phyloP scores from a whole-genome alignment of 2,113 vertebrate genomes.

The Heloderma charlesbogerti region DNA sequence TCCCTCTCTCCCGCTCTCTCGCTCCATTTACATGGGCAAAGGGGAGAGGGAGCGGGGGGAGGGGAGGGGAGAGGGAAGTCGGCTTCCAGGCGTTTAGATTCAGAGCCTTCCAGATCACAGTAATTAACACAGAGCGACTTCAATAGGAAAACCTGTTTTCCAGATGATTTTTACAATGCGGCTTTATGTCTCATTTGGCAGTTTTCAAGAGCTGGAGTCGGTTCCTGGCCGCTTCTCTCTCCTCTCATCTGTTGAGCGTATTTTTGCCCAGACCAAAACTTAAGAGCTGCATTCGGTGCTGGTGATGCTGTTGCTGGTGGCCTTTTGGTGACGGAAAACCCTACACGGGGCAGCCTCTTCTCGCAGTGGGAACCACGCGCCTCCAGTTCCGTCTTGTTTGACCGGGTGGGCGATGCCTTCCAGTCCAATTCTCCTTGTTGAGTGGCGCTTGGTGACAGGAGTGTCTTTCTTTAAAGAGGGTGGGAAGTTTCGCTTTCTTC shows the following conservation, averaged over 20 bases:
- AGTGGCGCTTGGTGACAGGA: not conserved
- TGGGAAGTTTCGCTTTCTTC: not conserved
- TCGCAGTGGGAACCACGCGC: not conserved
- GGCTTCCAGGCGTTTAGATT: constrained; percentile 82
- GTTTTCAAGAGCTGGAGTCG: constrained; percentile 84
- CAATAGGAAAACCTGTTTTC: constrained; percentile 88
- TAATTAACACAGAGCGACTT: constrained; percentile 86
- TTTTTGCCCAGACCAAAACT: constrained; percentile 75
- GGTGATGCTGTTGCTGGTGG: not conserved
- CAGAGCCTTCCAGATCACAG: constrained; percentile 85
- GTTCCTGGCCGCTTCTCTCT: constrained; percentile 81
- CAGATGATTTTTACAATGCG: constrained; percentile 89
- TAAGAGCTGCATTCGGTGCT: constrained; percentile 26
- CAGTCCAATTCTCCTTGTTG: not conserved
- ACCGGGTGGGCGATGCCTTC: not conserved
- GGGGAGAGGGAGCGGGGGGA: not conserved
- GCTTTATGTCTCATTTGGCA: constrained; percentile 89
- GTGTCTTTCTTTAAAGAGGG: not conserved
- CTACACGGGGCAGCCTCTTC: not conserved
- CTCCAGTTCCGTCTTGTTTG: not conserved
- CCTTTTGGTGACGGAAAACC: not conserved
- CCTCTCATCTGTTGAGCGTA: constrained; percentile 86
- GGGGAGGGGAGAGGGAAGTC: constrained; percentile 75
- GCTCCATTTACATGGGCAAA: constrained; percentile 77
- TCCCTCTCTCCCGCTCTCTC: constrained; percentile 41